A percentile compares a stretch with the other conserved stretches of the same genome.
phyloP scores from a whole-genome alignment of 2,113 vertebrate genomes.

The Taurulus bubalis region DNA sequence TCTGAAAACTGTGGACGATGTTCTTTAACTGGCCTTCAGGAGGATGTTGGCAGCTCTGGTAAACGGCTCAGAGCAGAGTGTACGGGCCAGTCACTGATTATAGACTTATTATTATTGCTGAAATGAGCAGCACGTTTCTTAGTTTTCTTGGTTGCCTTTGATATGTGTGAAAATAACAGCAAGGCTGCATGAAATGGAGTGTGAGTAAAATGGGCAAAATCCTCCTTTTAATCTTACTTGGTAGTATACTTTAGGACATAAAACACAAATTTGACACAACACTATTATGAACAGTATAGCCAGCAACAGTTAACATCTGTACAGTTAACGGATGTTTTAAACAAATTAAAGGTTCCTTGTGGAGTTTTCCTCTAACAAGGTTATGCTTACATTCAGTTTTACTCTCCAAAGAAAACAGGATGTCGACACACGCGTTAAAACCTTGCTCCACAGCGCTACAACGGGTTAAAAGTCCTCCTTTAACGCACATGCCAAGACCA shows the following conservation, averaged over 20 bases:
- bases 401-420: no score
- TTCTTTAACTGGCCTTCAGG: neutral
- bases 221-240: neutral
- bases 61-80: slow-evolving; percentile 14
- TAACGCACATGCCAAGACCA: neutral
- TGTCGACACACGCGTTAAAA: no score
- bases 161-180: neutral
- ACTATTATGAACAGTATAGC: neutral
- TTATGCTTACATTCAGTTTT: neutral
- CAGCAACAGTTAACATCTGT: neutral
- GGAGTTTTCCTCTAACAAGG: neutral
- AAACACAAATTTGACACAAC: neutral
- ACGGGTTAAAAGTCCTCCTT: neutral
- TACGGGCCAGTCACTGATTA: neutral
- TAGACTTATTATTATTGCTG: slow-evolving; percentile 8
- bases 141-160: neutral
- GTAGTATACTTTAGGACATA: neutral
- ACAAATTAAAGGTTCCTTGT: neutral
- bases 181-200: neutral
- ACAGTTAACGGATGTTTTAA: neutral
- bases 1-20: neutral
- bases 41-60: neutral
- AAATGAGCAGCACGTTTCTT: slow-evolving; percentile 6
- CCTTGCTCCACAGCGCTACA: no score
- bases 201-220: neutral